Base-by-base conservation (phyloP, 2,888 invertebrate species). In the Agrotis clavis region DNA sequence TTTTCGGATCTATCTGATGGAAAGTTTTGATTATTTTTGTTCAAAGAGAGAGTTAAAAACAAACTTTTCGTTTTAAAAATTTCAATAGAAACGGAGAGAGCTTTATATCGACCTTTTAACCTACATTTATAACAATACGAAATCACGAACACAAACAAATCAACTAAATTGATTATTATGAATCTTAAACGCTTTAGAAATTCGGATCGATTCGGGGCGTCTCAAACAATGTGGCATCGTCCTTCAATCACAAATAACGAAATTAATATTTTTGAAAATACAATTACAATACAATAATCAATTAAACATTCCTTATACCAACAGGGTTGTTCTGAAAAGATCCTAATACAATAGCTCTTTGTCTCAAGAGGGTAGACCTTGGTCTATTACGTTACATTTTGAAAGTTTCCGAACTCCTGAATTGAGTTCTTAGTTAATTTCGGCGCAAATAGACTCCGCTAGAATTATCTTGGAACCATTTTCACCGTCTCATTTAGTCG, bases 401-500 rank as follows among this genome's bases (percentile, higher is more conserved):
- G 77, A 82, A 93, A 94, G 90, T 94, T 92, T 74, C 85, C 75
- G 90, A 93, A 92, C 94, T 89, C 87, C 88, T 90, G 89, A 93
- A 94, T 93, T 86, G 92, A 92, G 89, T 91, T 91, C 89, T 89
- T 87, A 89, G 91, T 92, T 92, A 93, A 94, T 93, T 93, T 92
- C 81, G 86, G 89, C 87, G 89, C 89, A 92, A 93, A 93, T 94
- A 91, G 90, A 92, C 87, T 83, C 77, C 67, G 71, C 41, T 75
- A 63, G 74, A 86, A 84, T 84, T 86, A 88, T 82, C 77, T 84
- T 19, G 35, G 60, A 81, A 81, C 64, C 70, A 75, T 62, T 79
- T 81, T 78, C 71, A 63, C 67, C 62, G 75, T 56, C 67, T 81
- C 66, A 73, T 84, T 83, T 71, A 75, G 64, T 70, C 50, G 41